Base-by-base conservation (phyloP, 2,888 invertebrate genomes). In the Caenorhabditis macrosperma region DNA sequence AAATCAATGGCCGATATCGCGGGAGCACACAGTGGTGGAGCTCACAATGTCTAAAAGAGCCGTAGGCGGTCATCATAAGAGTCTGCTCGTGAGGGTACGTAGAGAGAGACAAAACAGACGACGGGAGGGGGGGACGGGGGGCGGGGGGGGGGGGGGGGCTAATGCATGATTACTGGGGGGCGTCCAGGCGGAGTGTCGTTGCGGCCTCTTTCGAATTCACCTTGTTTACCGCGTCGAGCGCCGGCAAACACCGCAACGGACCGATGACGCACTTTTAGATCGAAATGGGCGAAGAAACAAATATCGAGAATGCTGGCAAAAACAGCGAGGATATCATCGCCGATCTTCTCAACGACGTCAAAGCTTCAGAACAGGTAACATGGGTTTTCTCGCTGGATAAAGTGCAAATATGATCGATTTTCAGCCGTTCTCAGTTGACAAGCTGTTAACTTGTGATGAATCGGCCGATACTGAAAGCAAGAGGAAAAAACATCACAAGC, bases 271-370 rank as follows among this genome's bases (percentile, higher is more conserved):
- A 44, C 17, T 55, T 22, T 61, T 20, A 44, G 35, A 10, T 28
- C 44, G 44, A 44, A 44, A 44, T 44, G 44, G 44, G 44, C 5
- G 44, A 44, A 44, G 44, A 44, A 1, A 50, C 38, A 17, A 38
- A 44, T 24, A 35, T 7, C 0, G 46, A 33, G 26, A 20, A 44
- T 15, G 2, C 7, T 1, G 7, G 10, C 0, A 71, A 46, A 28
- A 69, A 10, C 28, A 74, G 74, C 59, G 79, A 80, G n/a, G 68
- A 55, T 1, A 75, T 80, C 15, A 66, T 80, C 10, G 75, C 69
- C 3, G 79, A 80, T 55, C 66, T 80, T 15, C 38, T 80, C 6
- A 80, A 80, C 24, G 71, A 80, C 33, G 57, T 80, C 7, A 69
- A 80, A 64, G 38, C 60, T 1, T 75, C 71, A 0, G 69, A 69